These are phyloP conservation scores for Rostratula benghalensis DNA, from an alignment of 2,113 vertebrate species.

Conservation along the genomic window DNA sequence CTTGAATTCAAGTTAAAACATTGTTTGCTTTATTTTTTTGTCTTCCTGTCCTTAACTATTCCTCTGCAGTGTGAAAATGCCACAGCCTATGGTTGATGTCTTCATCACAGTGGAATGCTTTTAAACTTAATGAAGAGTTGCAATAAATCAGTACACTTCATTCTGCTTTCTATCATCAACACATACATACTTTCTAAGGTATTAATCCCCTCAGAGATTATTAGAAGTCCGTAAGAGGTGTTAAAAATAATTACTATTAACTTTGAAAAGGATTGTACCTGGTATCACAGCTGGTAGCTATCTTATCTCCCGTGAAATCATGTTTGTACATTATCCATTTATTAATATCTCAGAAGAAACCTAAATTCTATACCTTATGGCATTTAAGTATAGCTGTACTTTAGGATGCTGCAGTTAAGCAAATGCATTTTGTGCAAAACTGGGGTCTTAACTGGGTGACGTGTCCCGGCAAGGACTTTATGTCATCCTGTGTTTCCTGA, in stretches of 20 bases:
- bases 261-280: constrained; percentile 9
- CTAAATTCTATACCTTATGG: background rate
- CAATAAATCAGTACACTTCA: constrained; percentile 77
- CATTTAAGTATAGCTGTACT: background rate
- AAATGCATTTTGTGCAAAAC: background rate
- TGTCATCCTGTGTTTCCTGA: background rate
- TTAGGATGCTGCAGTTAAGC: background rate
- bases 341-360: background rate
- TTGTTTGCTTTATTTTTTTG: constrained; percentile 69
- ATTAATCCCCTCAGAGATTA: constrained; percentile 71
- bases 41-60: constrained; percentile 73
- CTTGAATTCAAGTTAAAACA: constrained; percentile 69
- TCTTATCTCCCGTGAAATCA: constrained; percentile 24
- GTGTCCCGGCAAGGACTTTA: background rate
- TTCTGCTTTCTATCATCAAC: constrained; percentile 82
- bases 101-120: constrained; percentile 82
- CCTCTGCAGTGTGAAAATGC: constrained; percentile 73
- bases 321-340: background rate
- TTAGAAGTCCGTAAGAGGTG: constrained; percentile 67
- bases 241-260: constrained; percentile 59
- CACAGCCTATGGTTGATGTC: constrained; percentile 74
- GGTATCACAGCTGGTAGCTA: background rate
- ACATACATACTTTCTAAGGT: constrained; percentile 72
- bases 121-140: constrained; percentile 82
- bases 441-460: background rate